Conservation (phyloP, 2,888 invertebrate genomes). For the Gasteruption jaculator region DNA sequence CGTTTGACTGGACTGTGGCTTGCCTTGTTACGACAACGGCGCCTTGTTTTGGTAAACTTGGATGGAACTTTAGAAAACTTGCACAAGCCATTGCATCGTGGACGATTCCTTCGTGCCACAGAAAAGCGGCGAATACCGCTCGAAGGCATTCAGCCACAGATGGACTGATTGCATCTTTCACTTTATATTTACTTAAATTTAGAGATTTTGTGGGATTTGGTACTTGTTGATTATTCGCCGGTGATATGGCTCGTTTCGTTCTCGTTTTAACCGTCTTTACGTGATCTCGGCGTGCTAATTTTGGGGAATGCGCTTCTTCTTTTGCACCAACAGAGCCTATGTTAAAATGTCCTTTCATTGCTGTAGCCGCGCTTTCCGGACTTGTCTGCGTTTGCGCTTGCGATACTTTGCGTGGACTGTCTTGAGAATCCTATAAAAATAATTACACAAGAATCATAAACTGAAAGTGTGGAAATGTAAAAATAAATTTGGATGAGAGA, state of each 20-base stretch:
- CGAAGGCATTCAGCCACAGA: slow-evolving; percentile 88
- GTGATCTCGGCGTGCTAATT: slow-evolving; percentile 57
- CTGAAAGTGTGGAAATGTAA: too few relatives aligned
- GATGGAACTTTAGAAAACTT: slow-evolving; percentile 92
- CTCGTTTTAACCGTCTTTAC: slow-evolving; percentile 46
- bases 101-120: slow-evolving; percentile 97
- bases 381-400: slow-evolving; percentile 57
- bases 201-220: slow-evolving; percentile 42
- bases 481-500: too few relatives aligned
- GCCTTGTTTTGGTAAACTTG: slow-evolving; percentile 75
- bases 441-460: slow-evolving; percentile 16
- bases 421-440: slow-evolving; percentile 42
- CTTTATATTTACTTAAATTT: slow-evolving; percentile 55
- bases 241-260: slow-evolving; percentile 51
- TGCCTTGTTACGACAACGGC: slow-evolving; percentile 69
- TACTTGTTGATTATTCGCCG: slow-evolving; percentile 50
- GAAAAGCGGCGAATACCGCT: slow-evolving; percentile 92
- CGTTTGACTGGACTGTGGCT: slow-evolving; percentile 45
- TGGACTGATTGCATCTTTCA: slow-evolving; percentile 84
- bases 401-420: slow-evolving; percentile 46
- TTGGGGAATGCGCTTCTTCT: slow-evolving; percentile 58
- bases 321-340: slow-evolving; percentile 57
- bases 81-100: slow-evolving; percentile 98
- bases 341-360: slow-evolving; percentile 58
- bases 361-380: slow-evolving; percentile 49